phyloP scores from a whole-genome alignment of 2,888 invertebrate genomes.

The Cremastobaeus sp. region DNA sequence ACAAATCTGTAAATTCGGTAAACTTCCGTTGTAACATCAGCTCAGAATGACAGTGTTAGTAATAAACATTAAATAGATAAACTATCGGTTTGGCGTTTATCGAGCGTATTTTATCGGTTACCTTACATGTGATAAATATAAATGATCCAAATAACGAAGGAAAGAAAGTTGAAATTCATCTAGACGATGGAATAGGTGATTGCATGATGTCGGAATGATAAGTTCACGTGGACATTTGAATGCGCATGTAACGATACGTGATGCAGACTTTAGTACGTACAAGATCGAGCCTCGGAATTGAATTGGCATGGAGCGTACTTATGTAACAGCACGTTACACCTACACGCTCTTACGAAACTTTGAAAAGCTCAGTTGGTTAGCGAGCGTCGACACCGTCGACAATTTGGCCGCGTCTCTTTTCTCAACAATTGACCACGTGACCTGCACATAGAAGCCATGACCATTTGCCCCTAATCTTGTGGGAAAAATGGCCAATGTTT shows the following conservation, averaged over 20 bases:
- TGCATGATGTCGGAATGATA: constrained; percentile 65
- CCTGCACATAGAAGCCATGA: no score
- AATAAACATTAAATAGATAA: no score
- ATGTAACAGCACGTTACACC: constrained; percentile 46
- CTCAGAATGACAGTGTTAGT: no score
- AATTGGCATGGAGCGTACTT: constrained; percentile 44
- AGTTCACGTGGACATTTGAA: constrained; percentile 63
- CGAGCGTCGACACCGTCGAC: constrained; percentile 20
- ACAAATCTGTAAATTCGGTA: no score
- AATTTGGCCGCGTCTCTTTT: constrained; percentile 35
- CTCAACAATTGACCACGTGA: constrained; percentile 7
- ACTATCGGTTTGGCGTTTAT: no score
- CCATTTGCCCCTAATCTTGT: constrained; percentile 1
- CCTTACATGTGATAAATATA: no score
- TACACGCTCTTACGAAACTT: constrained; percentile 60
- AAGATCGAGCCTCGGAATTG: constrained; percentile 52
- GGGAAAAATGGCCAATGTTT: no score
- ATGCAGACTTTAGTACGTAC: constrained; percentile 55
- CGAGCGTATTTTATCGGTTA: no score
- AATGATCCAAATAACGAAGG: constrained; percentile 3
- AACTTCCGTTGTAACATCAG: no score
- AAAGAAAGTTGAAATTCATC: constrained; percentile 28
- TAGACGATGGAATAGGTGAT: constrained; percentile 48
- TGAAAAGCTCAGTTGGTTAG: constrained; percentile 6
- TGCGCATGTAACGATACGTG: constrained; percentile 59